A percentile compares a stretch with the other conserved stretches of the same genome.
These are phyloP conservation scores for Neelides folsomi DNA, from an alignment of 2,888 invertebrate genomes.

Conservation along the genomic window DNA sequence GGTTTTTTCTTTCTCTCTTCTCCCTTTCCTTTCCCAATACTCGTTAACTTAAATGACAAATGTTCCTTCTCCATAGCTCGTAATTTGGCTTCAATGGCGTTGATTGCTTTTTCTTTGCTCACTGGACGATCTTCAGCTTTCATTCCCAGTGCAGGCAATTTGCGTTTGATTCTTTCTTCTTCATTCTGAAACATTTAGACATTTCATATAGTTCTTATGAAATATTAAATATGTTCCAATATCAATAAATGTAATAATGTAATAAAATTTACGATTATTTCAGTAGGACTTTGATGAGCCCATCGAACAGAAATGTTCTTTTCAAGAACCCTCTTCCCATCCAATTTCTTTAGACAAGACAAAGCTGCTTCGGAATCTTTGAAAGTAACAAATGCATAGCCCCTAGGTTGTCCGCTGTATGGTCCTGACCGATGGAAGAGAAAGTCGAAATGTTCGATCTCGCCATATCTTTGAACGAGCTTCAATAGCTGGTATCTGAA, in stretches of 20 bases:
- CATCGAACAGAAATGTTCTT: slow-evolving; percentile 66
- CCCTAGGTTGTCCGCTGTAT: slow-evolving; percentile 55
- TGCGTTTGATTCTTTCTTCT: slow-evolving; percentile 58
- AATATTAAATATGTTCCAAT: too few relatives aligned
- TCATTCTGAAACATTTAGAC: slow-evolving; percentile 63
- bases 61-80: slow-evolving; percentile 53
- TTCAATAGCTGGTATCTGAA: slow-evolving; percentile 82
- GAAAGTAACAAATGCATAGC: slow-evolving; percentile 87
- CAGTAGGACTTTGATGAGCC: slow-evolving; percentile 40
- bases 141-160: slow-evolving; percentile 40
- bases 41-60: slow-evolving; percentile 5
- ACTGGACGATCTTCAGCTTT: slow-evolving; percentile 42
- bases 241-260: too few relatives aligned
- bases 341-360: slow-evolving; percentile 55
- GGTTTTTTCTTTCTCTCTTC: slow-evolving; percentile 73
- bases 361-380: slow-evolving; percentile 52
- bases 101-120: slow-evolving; percentile 56
- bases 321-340: slow-evolving; percentile 59
- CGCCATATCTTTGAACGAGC: slow-evolving; percentile 86
- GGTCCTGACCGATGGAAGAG: slow-evolving; percentile 86
- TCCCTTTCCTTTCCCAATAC: background rate
- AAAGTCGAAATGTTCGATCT: slow-evolving; percentile 88
- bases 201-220: too few relatives aligned
- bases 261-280: slow-evolving; percentile 6
- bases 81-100: slow-evolving; percentile 75